Base-by-base conservation (phyloP, 2,888 invertebrate species). In the Drosophila putrida region DNA sequence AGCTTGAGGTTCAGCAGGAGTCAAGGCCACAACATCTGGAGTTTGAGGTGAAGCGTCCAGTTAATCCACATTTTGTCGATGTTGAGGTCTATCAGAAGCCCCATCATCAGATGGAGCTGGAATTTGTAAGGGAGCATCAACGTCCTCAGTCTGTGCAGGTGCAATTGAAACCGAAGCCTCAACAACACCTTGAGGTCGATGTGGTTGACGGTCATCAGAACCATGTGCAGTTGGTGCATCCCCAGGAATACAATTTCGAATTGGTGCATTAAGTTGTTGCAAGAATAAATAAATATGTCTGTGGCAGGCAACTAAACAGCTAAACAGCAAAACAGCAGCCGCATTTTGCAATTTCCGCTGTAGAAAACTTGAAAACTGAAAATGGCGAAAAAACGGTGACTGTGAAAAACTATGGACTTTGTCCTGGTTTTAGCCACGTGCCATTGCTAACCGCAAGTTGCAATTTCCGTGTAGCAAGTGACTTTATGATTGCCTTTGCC, bases 261-360 rank as follows among this genome's bases (percentile, higher is more conserved):
- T 15, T 69, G 35, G 0, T 31, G 1, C 41, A 47, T 31, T 72
- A 62, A 68, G 9, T 10, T 55, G 5, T 36, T 4, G 15, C 15
- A n/a, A 9, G 15, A 15, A 9, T 3, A 15, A 53, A 25, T 71
- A 36, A 31, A 25, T 43, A 47, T 53, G 53, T 53, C 61, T 25
- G 61, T 33, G 35, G 53, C 59, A 46, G 50, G 8, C 39, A n/a
- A n/a, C n/a, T n/a, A n/a, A n/a, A n/a, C n/a, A n/a, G n/a, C n/a
- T n/a, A n/a, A n/a, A n/a, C n/a, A n/a, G n/a, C n/a, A n/a, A n/a
- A 31, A 13, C 20, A 33, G 13, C 36, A 46, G 69, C 79, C 75
- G 69, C 80, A 82, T 71, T 80, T 84, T 78, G 75, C 72, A 88
- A 84, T 88, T 88, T 84, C 84, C 84, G 84, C 36, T 38, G 53